phyloP scores from a whole-genome alignment of 2,888 invertebrate genomes.

The Pristionchus maxplancki region DNA sequence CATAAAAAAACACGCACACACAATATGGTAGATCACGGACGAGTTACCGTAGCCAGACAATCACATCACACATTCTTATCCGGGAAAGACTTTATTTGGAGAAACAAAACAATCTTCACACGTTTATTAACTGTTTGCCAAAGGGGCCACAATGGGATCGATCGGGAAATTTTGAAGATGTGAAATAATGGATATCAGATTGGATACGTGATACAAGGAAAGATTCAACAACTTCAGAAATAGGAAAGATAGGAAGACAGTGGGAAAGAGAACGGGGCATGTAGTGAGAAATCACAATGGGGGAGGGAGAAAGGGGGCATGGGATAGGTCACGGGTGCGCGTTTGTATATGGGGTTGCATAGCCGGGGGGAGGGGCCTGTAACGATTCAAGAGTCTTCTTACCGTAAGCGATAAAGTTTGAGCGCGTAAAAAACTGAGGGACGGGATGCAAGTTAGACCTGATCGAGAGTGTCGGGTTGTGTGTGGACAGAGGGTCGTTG shows the following conservation, averaged over 20 bases:
- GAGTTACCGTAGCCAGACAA: not conserved
- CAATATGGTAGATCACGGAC: not conserved
- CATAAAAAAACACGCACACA: too few species aligned
- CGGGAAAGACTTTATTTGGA: conserved; percentile 20
- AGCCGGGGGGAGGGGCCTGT: not conserved
- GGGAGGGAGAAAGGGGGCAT: too few species aligned
- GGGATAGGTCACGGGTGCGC: conserved; percentile 3
- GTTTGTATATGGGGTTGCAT: not conserved
- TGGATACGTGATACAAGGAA: not conserved
- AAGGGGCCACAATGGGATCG: not conserved
- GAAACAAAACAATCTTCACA: not conserved
- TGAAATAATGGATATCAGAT: not conserved
- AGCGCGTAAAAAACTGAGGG: conserved; percentile 13
- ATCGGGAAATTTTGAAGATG: not conserved
- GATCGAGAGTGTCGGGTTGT: not conserved
- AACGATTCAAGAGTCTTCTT: not conserved
- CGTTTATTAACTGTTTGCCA: conserved; percentile 10
- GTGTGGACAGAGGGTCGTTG: not conserved
- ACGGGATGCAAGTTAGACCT: not conserved
- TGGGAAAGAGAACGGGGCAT: not conserved
- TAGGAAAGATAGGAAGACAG: not conserved
- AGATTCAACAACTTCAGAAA: conserved; percentile 25
- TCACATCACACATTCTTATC: too few species aligned
- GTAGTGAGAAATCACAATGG: not conserved
- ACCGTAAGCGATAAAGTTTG: conserved; percentile 30